These are phyloP conservation scores for Lithodes maja DNA, from an alignment of 2,888 invertebrate genomes.

Conservation along the genomic window DNA sequence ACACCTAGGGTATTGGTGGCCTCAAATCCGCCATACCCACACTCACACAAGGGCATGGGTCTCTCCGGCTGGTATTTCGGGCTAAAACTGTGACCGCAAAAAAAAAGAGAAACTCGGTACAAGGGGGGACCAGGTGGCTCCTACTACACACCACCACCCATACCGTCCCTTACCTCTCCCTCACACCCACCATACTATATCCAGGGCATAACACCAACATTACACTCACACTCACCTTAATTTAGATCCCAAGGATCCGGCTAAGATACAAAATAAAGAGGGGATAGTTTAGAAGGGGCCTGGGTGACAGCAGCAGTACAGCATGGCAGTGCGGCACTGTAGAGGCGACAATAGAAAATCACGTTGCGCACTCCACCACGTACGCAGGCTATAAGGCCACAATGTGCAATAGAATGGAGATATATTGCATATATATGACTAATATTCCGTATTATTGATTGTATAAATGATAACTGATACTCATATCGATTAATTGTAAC, in stretches of 20 bases:
- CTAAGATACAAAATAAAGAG: constrained; percentile 45
- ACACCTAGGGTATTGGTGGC: neutral
- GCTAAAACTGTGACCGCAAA: neutral
- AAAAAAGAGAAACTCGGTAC: constrained; percentile 17
- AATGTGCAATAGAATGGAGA: neutral
- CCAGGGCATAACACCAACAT: neutral
- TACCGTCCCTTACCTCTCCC: neutral
- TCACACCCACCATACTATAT: neutral
- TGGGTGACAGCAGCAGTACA: constrained; percentile 45
- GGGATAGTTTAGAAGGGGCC: constrained; percentile 30
- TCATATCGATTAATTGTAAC: too few relatives aligned
- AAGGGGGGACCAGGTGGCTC: neutral
- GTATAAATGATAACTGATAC: too few relatives aligned
- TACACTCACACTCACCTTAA: constrained; percentile 44
- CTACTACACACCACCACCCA: neutral
- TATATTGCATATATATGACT: neutral
- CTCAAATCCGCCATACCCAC: neutral
- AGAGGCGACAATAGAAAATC: constrained; percentile 9
- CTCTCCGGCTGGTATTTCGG: too few relatives aligned
- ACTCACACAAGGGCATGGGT: neutral
- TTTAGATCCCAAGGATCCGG: constrained; percentile 38
- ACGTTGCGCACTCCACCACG: constrained; percentile 9
- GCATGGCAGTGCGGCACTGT: constrained; percentile 14
- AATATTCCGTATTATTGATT: too few relatives aligned
- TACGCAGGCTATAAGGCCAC: neutral